These are phyloP conservation scores for Epiblema foenella DNA, from an alignment of 2,888 invertebrate species.

Conservation along the genomic window DNA sequence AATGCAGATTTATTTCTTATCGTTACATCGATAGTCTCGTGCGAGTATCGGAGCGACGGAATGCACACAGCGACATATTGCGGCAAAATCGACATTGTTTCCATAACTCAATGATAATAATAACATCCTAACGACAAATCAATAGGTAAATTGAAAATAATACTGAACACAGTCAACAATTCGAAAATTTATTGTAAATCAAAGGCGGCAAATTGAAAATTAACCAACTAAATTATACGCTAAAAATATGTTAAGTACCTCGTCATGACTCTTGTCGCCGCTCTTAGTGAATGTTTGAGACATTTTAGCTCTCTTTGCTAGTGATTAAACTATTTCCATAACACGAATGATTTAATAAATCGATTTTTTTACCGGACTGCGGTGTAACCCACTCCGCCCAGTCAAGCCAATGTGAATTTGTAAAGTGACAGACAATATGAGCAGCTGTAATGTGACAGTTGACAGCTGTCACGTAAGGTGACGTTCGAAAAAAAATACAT, in stretches of 20 bases:
- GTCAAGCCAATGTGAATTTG: constrained; percentile 15
- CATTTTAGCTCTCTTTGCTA: constrained; percentile 56
- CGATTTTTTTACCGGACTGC: constrained; percentile 41
- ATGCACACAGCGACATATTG: constrained; percentile 14
- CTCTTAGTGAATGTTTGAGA: constrained; percentile 68
- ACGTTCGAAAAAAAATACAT: constrained; percentile 5
- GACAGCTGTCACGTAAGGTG: not conserved
- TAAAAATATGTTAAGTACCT: constrained; percentile 80
- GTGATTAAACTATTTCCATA: constrained; percentile 28
- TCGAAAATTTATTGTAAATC: constrained; percentile 24
- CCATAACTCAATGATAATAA: not conserved
- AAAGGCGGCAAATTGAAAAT: constrained; percentile 37
- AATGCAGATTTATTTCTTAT: constrained; percentile 38
- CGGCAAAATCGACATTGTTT: constrained; percentile 8
- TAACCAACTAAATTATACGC: constrained; percentile 45
- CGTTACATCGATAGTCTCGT: constrained; percentile 14
- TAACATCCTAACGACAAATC: not conserved
- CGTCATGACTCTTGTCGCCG: constrained; percentile 87
- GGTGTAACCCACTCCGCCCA: constrained; percentile 27
- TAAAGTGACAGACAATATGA: constrained; percentile 1
- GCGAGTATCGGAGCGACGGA: constrained; percentile 8
- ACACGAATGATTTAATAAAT: constrained; percentile 41
- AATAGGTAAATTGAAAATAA: not conserved
- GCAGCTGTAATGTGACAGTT: constrained; percentile 38
- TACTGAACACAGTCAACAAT: constrained; percentile 6